Evolutionary conservation across 2,888 invertebrate genomes (phyloP), one percentile per base, ranked within the genome.

Genomic region (Archaeoteleia sp.): DNA sequence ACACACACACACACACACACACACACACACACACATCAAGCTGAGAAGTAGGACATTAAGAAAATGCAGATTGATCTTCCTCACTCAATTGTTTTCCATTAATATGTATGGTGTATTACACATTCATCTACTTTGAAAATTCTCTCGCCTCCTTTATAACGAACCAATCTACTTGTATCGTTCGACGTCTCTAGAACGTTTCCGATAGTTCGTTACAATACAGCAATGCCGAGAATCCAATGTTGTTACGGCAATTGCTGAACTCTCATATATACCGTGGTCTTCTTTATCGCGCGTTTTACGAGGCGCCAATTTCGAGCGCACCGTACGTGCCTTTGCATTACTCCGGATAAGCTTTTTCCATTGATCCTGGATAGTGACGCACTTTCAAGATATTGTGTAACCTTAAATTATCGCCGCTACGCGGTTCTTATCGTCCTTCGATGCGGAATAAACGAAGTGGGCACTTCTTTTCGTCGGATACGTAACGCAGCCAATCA

Each of bases 281-380:
- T 43, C 51, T 51, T 43, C 51, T 60, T 43, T 51, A 60, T 51
- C 51, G 42, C 37, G 37, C 37, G 27, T 51, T 60, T 51, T 43
- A 60, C 43, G 29, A 37, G 43, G 49, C 43, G 34, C 37, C 60
- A 60, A 60, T 60, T 60, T 60, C 51, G 43, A 42, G 43, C 17
- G 32, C 10, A 37, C 42, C 14, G 51, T 42, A 60, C 51, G 60
- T 60, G 60, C 49, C 51, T 43, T 43, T 30, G 51, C 60, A 43
- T 60, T 45, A 39, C 45, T 17, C 25, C 13, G 43, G 51, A 53
- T 61, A 43, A 45, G 43, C 45, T 61, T 51, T 29, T 43, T 40
- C 43, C 45, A 57, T 57, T 53, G 43, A 45, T 30, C 42, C 43
- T 9, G 43, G 42, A 45, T 23, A 61, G 45, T 39, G 61, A 46